Base-by-base conservation (phyloP, 2,113 vertebrate species). In the Perccottus glenii region DNA sequence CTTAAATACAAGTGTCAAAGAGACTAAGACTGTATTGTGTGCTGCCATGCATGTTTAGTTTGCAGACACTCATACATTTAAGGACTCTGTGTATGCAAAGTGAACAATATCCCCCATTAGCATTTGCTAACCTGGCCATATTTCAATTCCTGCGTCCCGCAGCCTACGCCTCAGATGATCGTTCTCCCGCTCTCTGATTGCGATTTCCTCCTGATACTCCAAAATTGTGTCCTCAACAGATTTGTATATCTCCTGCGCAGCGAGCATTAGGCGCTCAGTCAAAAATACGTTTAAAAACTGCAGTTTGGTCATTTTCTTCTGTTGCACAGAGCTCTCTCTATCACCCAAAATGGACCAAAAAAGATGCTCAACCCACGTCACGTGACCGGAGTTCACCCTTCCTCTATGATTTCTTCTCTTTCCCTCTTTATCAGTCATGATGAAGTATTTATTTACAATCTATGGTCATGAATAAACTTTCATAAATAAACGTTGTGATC, bases 161-260 rank as follows among this genome's bases (percentile, higher is more conserved):
- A 93, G 92, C 60, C 88, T 86, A 27, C 79, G 89, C 60, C 88
- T 90, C 77, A 93, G 82, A 71, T 91, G 88, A 77, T 92, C 91
- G 80, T 92, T 92, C 82, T 93, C 92, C 56, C 89, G 80, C 78
- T 91, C 91, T 36, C 92, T 60, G 55, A 91, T 89, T 32, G 88
- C 88, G 1, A 93, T 93, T 73, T 93, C 92, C 62, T 93, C 91
- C 70, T 92, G 90, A 65, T 91, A 93, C 75, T 93, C 90, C 60
- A 89, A 62, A 45, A 93, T 89, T 0, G 90, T 90, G 38, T 92
- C 91, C 69, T 93, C 92, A 1, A 92, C 92, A 0, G 91, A 91
- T 19, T 93, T 93, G 58, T 91, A 92, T 40, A 93, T 93, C 57
- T 93, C 92, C 67, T 93, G 92, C 9, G 92, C 92, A 3, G 91